These are phyloP conservation scores for Forbesichthys papilliferus DNA, from an alignment of 2,113 vertebrate genomes.

Conservation along the genomic window DNA sequence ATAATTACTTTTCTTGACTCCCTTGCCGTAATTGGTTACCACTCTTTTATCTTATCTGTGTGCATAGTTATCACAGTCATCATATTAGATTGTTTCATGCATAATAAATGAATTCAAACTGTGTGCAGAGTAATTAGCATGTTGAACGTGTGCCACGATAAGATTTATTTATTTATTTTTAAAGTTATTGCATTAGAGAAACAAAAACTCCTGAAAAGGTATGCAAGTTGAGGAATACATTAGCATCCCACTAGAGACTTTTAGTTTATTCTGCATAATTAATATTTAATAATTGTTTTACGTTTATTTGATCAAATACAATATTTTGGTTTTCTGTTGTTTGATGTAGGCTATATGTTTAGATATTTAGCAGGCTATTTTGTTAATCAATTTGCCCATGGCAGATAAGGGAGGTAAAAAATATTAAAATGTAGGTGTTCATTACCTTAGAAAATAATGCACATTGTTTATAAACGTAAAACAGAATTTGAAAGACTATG, in stretches of 20 bases:
- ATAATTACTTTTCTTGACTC: conserved; percentile 74
- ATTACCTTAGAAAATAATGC: too few relatives aligned
- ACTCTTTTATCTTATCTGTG: conserved; percentile 77
- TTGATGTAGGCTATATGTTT: too few relatives aligned
- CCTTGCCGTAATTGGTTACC: conserved; percentile 68
- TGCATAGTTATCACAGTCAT: conserved; percentile 76
- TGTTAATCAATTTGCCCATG: too few relatives aligned
- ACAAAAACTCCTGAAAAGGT: neutral
- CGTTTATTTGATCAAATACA: too few relatives aligned
- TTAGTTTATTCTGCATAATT: too few relatives aligned
- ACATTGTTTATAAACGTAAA: too few relatives aligned
- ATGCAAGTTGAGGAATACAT: neutral
- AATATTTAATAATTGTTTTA: too few relatives aligned
- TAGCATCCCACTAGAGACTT: neutral
- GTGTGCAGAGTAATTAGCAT: conserved; percentile 74
- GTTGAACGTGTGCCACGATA: conserved; percentile 64
- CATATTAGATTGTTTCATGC: conserved; percentile 77
- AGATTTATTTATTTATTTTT: conserved; percentile 37
- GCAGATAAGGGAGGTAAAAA: too few relatives aligned
- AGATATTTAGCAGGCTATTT: too few relatives aligned
- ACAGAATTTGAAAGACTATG: too few relatives aligned
- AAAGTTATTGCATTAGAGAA: conserved; percentile 35
- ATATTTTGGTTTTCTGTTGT: too few relatives aligned
- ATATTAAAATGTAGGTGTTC: too few relatives aligned
- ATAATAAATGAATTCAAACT: conserved; percentile 77